Percentiles rank a stretch among this genome's conserved stretches.
These are phyloP conservation scores for Candidula unifasciata DNA, from an alignment of 2,888 invertebrate genomes.

Conservation along the genomic window DNA sequence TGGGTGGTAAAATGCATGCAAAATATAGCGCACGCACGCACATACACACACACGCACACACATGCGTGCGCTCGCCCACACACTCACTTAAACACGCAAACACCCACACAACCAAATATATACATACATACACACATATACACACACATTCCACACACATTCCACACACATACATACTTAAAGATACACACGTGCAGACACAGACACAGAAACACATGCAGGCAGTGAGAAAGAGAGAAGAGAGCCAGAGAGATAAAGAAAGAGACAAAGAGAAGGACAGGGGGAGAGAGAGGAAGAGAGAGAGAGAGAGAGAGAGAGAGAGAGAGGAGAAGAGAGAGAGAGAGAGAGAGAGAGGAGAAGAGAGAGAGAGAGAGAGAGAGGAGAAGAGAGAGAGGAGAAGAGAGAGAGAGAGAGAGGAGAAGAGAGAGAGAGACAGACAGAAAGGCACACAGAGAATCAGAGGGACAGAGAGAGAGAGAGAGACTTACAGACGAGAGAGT, in stretches of 20 bases:
- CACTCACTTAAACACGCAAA: too few species aligned
- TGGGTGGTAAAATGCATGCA: too few species aligned
- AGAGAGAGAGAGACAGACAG: neutral
- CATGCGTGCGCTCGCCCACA: too few species aligned
- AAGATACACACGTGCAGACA: too few species aligned
- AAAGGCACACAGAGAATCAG: neutral
- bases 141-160: too few species aligned
- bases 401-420: neutral
- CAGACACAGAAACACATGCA: too few species aligned
- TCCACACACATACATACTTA: too few species aligned
- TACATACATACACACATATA: too few species aligned
- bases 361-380: neutral
- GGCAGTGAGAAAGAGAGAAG: neutral
- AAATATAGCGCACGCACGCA: too few species aligned
- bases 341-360: neutral
- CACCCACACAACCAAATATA: too few species aligned
- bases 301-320: slow-evolving; percentile 1
- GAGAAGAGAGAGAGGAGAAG: neutral
- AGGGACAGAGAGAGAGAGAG: neutral
- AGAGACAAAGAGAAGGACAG: neutral
- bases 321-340: neutral
- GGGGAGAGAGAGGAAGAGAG: slow-evolving; percentile 2
- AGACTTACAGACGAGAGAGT: slow-evolving; percentile 5
- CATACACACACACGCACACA: too few species aligned
- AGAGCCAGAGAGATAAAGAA: neutral